Base-by-base conservation (phyloP, 1,140 invertebrate species). In the Delia radicum region DNA sequence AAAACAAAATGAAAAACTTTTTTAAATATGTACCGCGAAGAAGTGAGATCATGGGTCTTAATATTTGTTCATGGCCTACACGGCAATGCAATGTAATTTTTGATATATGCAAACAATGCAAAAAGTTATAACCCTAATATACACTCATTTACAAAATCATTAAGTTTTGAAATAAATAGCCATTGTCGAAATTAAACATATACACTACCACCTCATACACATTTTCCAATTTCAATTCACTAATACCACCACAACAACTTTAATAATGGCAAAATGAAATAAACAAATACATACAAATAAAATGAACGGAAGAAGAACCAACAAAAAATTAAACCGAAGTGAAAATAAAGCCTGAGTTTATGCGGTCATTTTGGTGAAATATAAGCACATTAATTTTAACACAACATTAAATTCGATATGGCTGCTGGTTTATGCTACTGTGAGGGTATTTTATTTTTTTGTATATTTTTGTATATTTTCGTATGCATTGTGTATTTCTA, bases 321-420 rank as follows among this genome's bases (percentile, higher is more conserved):
- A 55, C n/a, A 55, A 55, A 55, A 55, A 21, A 21, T 21, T 55
- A 55, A 55, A 55, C 48, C 48, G 48, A 55, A 24, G 48, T 55
- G 48, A 55, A 67, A 67, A 67, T 67, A 67, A 67, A 67, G 63
- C 29, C 63, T 26, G 31, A 73, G 29, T 73, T 73, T 73, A 73
- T 75, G 31, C 75, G 75, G 79, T 78, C 81, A 82, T 81, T 83
- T 83, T 77, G 76, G 75, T 83, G 82, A 83, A 79, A 83, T 83
- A 83, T 83, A 82, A 83, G 80, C 75, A 79, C 82, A 83, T 83
- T 83, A 83, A 83, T 82, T 82, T 77, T 75, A 73, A 73, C 71
- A 73, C 63, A 75, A 79, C 80, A 83, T 84, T 83, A 83, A 83
- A 83, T 83, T 82, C 80, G 81, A 79, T 83, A 55, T 55, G 48